phyloP scores from a whole-genome alignment of 1,140 invertebrate genomes.

The Polypedilum pembai region DNA sequence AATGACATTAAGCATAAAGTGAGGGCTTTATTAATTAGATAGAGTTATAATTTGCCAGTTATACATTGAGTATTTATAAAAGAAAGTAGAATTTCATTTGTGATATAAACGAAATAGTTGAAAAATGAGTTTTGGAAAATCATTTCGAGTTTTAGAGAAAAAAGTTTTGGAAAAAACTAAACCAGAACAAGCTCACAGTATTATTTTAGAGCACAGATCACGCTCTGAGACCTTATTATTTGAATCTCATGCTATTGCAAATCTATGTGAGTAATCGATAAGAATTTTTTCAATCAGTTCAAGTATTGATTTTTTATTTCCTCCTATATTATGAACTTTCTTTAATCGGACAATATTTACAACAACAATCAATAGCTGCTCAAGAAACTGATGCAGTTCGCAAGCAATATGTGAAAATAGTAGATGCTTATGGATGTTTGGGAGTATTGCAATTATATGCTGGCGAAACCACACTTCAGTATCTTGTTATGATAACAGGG shows the following conservation, averaged over 20 bases:
- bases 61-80: too few relatives aligned
- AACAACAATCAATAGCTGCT: conserved; percentile 46
- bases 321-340: neutral
- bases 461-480: conserved; percentile 74
- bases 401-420: conserved; percentile 76
- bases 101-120: conserved; percentile 55
- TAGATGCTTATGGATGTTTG: conserved; percentile 88
- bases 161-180: conserved; percentile 67
- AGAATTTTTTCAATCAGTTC: conserved; percentile 28
- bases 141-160: conserved; percentile 59
- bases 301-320: neutral
- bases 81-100: neutral
- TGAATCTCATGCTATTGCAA: conserved; percentile 81
- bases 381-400: conserved; percentile 83
- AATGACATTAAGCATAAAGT: too few relatives aligned
- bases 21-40: too few relatives aligned
- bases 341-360: neutral
- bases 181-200: conserved; percentile 77
- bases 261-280: conserved; percentile 58
- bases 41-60: too few relatives aligned
- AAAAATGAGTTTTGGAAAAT: conserved; percentile 65
- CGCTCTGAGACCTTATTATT: conserved; percentile 75
- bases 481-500: conserved; percentile 87
- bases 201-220: conserved; percentile 80
- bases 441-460: conserved; percentile 81